Conservation (phyloP, 2,888 invertebrate genomes). For the Metacarcinus magister region DNA sequence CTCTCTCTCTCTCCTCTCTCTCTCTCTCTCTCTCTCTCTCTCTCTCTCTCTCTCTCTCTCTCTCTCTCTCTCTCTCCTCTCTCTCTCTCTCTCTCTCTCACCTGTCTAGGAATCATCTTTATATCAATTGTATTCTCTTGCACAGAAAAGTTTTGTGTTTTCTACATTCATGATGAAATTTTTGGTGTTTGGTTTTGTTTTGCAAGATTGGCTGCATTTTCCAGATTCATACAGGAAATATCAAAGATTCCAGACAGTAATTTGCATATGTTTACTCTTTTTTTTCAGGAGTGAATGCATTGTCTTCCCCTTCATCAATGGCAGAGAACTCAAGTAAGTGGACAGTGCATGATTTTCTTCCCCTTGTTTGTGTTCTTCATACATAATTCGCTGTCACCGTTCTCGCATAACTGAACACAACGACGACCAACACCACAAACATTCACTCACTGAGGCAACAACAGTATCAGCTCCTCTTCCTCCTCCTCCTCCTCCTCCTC, state of each 20-base stretch:
- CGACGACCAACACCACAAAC: background rate
- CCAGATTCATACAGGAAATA: too few relatives aligned
- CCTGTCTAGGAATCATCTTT: too few relatives aligned
- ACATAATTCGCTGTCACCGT: background rate
- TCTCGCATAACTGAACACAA: background rate
- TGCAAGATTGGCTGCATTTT: background rate
- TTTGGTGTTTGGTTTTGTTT: background rate
- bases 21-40: constrained; percentile 5
- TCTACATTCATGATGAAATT: background rate
- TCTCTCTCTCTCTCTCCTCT: constrained; percentile 21
- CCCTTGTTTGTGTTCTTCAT: background rate
- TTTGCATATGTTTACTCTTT: too few relatives aligned
- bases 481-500: too few relatives aligned
- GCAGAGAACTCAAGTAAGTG: background rate
- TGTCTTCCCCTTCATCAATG: too few relatives aligned
- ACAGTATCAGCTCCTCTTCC: too few relatives aligned
- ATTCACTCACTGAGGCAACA: background rate
- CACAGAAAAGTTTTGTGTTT: background rate
- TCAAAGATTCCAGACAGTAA: too few relatives aligned
- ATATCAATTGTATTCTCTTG: background rate
- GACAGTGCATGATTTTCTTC: background rate
- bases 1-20: background rate
- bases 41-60: constrained; percentile 26
- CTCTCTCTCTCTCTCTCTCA: too few relatives aligned
- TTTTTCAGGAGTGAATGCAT: too few relatives aligned